phyloP scores from a whole-genome alignment of 1,140 invertebrate genomes.

The Euglossa dilemma region DNA sequence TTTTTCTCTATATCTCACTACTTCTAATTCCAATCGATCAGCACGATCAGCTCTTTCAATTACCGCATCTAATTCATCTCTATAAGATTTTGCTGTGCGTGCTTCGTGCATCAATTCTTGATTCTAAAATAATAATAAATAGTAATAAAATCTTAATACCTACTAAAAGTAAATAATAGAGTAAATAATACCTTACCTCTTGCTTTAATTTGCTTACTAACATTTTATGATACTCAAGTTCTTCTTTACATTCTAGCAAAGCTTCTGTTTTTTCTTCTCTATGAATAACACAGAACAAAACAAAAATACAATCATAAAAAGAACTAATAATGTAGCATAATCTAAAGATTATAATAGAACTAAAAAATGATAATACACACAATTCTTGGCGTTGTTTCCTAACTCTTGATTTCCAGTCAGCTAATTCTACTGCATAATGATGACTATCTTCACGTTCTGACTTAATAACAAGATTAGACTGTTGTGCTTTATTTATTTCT shows the following conservation, averaged over 20 bases:
- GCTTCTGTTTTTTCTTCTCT: conserved; percentile 97
- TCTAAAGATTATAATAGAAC: background rate
- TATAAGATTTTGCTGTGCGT: conserved; percentile 91
- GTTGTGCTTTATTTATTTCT: conserved; percentile 69
- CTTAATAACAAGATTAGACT: conserved; percentile 68
- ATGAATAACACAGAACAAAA: conserved; percentile 63
- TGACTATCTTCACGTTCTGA: conserved; percentile 87
- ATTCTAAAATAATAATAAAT: conserved; percentile 84
- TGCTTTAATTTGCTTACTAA: conserved; percentile 90
- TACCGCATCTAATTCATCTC: conserved; percentile 96
- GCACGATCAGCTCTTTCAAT: conserved; percentile 93
- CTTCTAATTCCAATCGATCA: conserved; percentile 93
- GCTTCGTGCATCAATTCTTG: conserved; percentile 92
- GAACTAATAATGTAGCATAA: conserved; percentile 24
- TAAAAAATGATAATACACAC: conserved; percentile 83
- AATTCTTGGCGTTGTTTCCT: conserved; percentile 94
- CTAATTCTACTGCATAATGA: conserved; percentile 94
- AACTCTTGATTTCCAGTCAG: conserved; percentile 94
- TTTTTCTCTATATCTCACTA: conserved; percentile 93
- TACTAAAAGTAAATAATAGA: too few relatives aligned
- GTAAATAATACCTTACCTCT: conserved; percentile 84
- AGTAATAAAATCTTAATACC: conserved; percentile 70
- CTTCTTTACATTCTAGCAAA: conserved; percentile 92
- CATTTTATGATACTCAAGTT: conserved; percentile 92
- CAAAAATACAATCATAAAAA: background rate